Evolutionary conservation across 1,140 invertebrate genomes (phyloP), one percentile per base, ranked within the genome.

Genomic region (Drosophila mauritiana): DNA sequence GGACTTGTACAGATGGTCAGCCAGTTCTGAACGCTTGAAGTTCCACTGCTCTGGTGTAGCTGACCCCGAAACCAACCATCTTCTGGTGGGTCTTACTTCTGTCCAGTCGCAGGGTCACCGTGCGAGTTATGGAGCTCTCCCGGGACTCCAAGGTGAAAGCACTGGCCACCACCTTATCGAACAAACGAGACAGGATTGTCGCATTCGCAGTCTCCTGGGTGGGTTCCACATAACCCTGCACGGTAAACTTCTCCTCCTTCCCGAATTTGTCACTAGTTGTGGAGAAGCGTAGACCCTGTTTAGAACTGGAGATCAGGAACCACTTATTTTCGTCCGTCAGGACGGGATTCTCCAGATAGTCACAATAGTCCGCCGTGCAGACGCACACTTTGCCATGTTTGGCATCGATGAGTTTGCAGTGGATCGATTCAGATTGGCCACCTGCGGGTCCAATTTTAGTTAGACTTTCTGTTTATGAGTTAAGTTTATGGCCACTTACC

Each of bases 321-420:
- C 86, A 92, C 2, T 81, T 77, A 2, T 39, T 45, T 7, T 82
- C 77, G 36, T 78, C 57, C 27, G 27, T 51, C n/a, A 80, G 52
- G 12, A 69, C 72, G 8, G 92, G 78, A 68, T 86, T 86, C 1
- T 94, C 93, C 22, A 96, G 92, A n/a, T 94, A 95, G 90, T 98
- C 97, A 91, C 98, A 98, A 90, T 97, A 96, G 0, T 94, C 95
- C 0, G 95, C 93, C 85, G 97, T 97, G 85, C 97, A 98, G 11
- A 97, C 96, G 90, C 98, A 98, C 0, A 98, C 97, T 42, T 95
- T 78, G 7, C 92, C 91, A 27, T 83, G 53, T 1, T 76, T 10
- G 4, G 39, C 73, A 10, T 84, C 72, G 22, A 56, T 61, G 1
- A 88, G 31, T 17, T 58, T 69, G 54, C 91, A 92, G 2, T 91